Conservation (phyloP, 2,888 invertebrate species). For the Drosophila lacicola region DNA sequence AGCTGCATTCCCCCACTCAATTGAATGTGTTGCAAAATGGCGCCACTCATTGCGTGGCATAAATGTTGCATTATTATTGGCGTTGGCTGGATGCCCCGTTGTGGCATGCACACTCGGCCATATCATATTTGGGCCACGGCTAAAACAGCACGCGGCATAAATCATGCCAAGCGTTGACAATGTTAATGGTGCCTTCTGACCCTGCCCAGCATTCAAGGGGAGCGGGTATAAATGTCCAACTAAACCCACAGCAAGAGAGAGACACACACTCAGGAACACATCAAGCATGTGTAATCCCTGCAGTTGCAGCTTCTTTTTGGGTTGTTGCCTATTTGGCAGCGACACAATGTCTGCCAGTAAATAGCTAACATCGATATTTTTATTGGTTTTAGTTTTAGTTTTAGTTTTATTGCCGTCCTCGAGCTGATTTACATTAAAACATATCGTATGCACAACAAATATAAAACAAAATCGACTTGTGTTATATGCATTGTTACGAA, state of each 20-base stretch:
- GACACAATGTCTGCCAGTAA: conserved; percentile 35
- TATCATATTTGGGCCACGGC: conserved; percentile 64
- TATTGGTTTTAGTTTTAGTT: conserved; percentile 40
- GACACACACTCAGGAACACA: not conserved
- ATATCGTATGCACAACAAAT: conserved; percentile 41
- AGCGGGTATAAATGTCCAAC: conserved; percentile 9
- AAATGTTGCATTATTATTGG: conserved; percentile 33
- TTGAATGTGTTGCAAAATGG: conserved; percentile 34
- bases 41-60: conserved; percentile 14
- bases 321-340: conserved; percentile 57
- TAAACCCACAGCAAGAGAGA: not conserved
- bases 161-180: conserved; percentile 56
- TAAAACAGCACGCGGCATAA: conserved; percentile 53
- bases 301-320: conserved; percentile 16
- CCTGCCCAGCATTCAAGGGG: conserved; percentile 12
- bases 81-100: conserved; percentile 2
- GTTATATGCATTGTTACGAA: conserved; percentile 5
- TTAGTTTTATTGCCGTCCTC: conserved; percentile 31
- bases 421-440: conserved; percentile 33
- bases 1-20: conserved; percentile 10
- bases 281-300: conserved; percentile 3
- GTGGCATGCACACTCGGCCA: conserved; percentile 10
- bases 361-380: conserved; percentile 42
- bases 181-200: conserved; percentile 47
- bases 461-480: conserved; percentile 34